Conservation (phyloP, 2,113 vertebrate species). For the Odontophorus gujanensis region DNA sequence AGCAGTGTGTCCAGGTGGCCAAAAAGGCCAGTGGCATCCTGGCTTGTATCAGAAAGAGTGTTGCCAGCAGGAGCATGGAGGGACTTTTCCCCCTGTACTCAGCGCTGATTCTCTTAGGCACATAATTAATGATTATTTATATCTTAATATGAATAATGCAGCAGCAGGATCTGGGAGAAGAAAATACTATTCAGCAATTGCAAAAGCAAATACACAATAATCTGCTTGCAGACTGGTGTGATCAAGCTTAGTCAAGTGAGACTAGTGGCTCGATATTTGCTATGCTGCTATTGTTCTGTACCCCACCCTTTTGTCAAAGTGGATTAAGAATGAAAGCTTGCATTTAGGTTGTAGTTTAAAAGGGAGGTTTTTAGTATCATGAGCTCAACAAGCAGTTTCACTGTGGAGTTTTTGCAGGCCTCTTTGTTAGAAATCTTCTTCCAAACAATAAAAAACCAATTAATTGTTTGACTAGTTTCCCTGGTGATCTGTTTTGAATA, state of each 20-base stretch:
- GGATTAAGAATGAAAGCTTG: background rate
- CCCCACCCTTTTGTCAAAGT: constrained; percentile 4
- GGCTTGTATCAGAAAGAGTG: background rate
- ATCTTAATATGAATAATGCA: background rate
- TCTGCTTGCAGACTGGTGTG: background rate
- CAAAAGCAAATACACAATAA: background rate
- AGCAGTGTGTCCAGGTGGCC: too few relatives aligned
- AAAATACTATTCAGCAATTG: background rate
- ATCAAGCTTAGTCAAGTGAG: background rate
- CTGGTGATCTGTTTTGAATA: background rate
- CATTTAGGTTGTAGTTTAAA: background rate
- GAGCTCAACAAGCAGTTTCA: background rate
- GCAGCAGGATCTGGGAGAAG: background rate
- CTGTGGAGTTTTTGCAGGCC: background rate
- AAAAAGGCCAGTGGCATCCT: too few relatives aligned
- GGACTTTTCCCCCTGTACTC: too few relatives aligned
- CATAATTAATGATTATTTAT: background rate
- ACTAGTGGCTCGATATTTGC: background rate
- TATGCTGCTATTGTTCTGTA: background rate
- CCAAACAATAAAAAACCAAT: background rate
- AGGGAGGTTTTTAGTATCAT: background rate
- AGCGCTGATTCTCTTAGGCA: background rate
- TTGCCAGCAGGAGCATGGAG: too few relatives aligned
- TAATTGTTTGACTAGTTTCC: background rate
- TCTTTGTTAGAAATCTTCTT: background rate